phyloP scores from a whole-genome alignment of 2,113 vertebrate species.

The Chaetodon auriga region DNA sequence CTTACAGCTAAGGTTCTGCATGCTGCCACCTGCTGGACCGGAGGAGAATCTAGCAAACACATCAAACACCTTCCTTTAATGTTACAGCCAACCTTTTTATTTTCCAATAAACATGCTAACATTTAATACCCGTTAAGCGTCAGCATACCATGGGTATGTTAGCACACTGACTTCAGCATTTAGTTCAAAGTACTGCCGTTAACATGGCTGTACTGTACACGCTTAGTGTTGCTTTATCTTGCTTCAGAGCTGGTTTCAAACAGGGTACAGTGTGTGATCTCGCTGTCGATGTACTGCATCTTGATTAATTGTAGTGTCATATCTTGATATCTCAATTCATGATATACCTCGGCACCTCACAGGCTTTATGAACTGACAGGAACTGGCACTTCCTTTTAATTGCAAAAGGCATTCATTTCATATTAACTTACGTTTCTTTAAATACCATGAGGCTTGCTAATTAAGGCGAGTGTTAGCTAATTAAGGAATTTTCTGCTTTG shows the following conservation, averaged over 20 bases:
- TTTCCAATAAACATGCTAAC: no score
- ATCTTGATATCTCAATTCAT: not conserved
- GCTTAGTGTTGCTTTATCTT: not conserved
- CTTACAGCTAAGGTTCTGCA: no score
- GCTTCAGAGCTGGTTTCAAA: not conserved
- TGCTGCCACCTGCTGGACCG: no score
- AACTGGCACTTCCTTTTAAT: not conserved
- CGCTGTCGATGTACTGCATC: not conserved
- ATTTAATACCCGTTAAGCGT: not conserved
- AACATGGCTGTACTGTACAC: not conserved
- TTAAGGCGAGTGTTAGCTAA: constrained; percentile 2
- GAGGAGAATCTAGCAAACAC: no score
- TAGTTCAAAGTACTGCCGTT: not conserved
- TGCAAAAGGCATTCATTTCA: not conserved
- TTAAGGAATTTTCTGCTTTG: constrained; percentile 30
- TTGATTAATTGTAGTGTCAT: not conserved
- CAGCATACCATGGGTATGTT: not conserved
- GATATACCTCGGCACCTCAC: not conserved
- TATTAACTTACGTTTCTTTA: not conserved
- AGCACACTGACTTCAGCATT: not conserved
- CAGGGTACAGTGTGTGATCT: not conserved
- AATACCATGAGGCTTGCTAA: not conserved
- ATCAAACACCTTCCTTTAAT: no score
- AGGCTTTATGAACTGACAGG: not conserved
- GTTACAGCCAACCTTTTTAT: no score